Base-by-base conservation (phyloP, 2,113 vertebrate genomes). In the Gnathonemus longibarbis region DNA sequence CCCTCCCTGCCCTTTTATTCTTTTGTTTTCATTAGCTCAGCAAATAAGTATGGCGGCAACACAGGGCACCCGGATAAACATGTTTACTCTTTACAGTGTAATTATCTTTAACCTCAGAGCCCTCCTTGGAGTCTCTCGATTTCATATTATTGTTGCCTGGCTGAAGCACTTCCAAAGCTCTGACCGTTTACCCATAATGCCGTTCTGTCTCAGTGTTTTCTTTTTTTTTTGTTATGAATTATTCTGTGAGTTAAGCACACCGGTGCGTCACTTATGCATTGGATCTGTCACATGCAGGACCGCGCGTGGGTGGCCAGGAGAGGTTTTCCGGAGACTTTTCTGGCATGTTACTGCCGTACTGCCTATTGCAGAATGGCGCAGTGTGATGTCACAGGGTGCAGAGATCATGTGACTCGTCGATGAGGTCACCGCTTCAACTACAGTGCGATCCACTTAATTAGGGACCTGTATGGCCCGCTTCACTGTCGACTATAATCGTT, bases 81-180 rank as follows among this genome's bases (percentile, higher is more conserved):
- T 80, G 13, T 70, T 80, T 42, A 80, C 31, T 80, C 74, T 80
- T 19, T 80, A 42, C 74, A 8, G 35, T 80, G 74, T 80, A 80
- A 80, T 80, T 80, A 80, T 42, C 74, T 80, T 80, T 80, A 80
- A 80, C 74, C 74, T 80, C 74, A 80, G 21, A 80, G 74, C 17
- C 35, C 74, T 42, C 74, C 74, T 5, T 0, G 3, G 15, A 42
- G 15, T 80, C 74, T 80, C 74, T 19, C 31, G 1, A 15, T 77
- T 85, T 49, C 39, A 85, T 85, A 85, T 85, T 48, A 49, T 21
- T 85, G 17, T 6, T n/a, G 24, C 39, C 39, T 42, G 35, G 80
- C 80, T 84, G 80, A 46, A 39, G 39, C 39, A 21, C 35, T 45
- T 39, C 42, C 39, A 84, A 46, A 46, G n/a, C 21, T 46, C 21